Evolutionary conservation across 2,797 vertebrate genomes (phyloP), one percentile per base, ranked within the genome.

Genomic region (Danio albolineatus): DNA sequence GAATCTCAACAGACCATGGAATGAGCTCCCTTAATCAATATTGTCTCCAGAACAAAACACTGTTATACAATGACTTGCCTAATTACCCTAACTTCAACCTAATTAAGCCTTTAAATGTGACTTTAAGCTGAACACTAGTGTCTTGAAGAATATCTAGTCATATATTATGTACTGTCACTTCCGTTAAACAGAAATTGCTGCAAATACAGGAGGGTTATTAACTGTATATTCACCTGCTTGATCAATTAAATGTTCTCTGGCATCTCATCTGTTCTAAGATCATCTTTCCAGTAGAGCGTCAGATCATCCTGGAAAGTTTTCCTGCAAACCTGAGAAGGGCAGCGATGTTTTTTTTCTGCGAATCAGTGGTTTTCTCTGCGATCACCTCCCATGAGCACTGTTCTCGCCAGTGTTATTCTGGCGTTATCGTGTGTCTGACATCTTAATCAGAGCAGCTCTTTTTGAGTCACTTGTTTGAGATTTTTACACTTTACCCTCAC

Each of bases 391-490:
- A 14, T 3, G 66, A 61, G 16, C 66, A 43, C 10, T 17, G 62
- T 14, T 46, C 17, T 56, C 56, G 51, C 10, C n/a, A 7, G 46
- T 71, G 67, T 71, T 79, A 71, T 57, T 53, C 38, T 44, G 10
- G 2, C 5, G 76, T 53, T 44, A 70, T 78, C 76, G 53, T 43
- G 67, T 79, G 57, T 61, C 67, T 8, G 39, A 44, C 41, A 44
- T 64, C 49, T 67, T 36, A 21, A 66, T 49, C 48, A 28, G 60
- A 41, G 21, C 44, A 39, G 59, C 61, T 62, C 73, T 62, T 36
- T 54, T 10, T 39, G 7, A 41, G 36, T 69, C 76, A 59, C 53
- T 39, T 51, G 76, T 78, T 78, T 61, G 57, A 53, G 76, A 48
- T 43, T 79, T 70, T 61, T 54, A 67, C 56, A 71, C 36, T 38